Evolutionary conservation across 2,113 vertebrate genomes (phyloP).

Genomic region (Chloropsis hardwickii): DNA sequence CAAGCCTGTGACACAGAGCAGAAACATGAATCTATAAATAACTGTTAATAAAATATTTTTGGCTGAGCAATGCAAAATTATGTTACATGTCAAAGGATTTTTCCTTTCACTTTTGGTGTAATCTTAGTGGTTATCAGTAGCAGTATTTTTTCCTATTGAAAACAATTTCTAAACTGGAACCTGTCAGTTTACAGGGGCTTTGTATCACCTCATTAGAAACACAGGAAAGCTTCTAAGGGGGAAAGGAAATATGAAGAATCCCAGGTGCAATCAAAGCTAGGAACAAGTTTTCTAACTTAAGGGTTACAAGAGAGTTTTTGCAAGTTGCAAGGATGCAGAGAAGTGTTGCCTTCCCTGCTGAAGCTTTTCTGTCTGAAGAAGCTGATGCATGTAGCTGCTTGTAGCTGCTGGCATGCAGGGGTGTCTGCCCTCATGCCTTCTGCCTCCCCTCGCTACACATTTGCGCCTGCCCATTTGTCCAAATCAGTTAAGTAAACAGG

Average conservation of each 20-base stretch:
- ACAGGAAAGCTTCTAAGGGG: background rate
- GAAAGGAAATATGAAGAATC: background rate
- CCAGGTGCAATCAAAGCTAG: background rate
- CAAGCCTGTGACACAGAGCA: background rate
- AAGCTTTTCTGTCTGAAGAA: background rate
- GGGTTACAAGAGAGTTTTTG: background rate
- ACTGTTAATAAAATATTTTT: background rate
- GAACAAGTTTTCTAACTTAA: background rate
- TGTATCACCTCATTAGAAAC: background rate
- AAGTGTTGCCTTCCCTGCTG: background rate
- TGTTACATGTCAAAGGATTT: background rate
- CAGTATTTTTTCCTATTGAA: background rate
- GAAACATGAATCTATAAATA: background rate
- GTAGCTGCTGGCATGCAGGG: background rate
- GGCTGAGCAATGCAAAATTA: background rate
- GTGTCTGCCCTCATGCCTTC: background rate
- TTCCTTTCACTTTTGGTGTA: background rate
- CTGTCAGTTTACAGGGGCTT: background rate
- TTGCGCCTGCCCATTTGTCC: background rate
- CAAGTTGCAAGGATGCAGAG: background rate
- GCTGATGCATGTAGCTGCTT: background rate
- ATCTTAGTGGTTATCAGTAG: background rate
- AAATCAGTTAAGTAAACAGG: background rate
- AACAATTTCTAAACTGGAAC: background rate
- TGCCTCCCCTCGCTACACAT: background rate